These are phyloP conservation scores for Eublepharis macularius DNA, from an alignment of 2,113 vertebrate species.

Conservation along the genomic window DNA sequence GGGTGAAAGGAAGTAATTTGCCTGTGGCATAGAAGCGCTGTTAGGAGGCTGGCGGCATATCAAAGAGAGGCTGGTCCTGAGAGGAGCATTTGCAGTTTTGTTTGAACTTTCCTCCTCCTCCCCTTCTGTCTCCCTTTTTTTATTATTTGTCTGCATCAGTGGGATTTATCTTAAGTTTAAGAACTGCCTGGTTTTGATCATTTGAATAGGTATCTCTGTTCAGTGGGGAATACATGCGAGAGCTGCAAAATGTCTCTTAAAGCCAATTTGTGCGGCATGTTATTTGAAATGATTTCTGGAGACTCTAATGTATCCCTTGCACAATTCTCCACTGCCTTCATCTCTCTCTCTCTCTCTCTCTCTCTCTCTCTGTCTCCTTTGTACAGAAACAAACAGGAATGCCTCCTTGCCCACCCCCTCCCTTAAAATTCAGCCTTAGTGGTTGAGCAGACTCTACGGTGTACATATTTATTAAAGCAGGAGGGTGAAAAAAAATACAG, in stretches of 20 bases:
- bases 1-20: constrained; percentile 56
- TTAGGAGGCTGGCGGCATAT: constrained; percentile 75
- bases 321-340: background rate
- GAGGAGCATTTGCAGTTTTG: constrained; percentile 71
- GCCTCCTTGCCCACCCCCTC: too few relatives aligned
- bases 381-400: too few relatives aligned
- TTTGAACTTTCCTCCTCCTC: constrained; percentile 43
- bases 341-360: background rate
- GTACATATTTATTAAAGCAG: too few relatives aligned
- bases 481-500: too few relatives aligned
- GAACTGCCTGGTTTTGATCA: constrained; percentile 75
- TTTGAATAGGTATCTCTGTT: constrained; percentile 74
- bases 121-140: background rate
- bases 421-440: too few relatives aligned
- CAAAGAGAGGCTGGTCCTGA: constrained; percentile 68
- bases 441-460: too few relatives aligned
- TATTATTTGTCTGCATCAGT: constrained; percentile 65
- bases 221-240: constrained; percentile 69
- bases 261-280: constrained; percentile 72
- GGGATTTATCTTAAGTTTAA: constrained; percentile 73
- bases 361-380: background rate
- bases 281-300: constrained; percentile 63
- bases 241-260: constrained; percentile 69
- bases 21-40: constrained; percentile 68
- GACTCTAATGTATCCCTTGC: constrained; percentile 22